Conservation (phyloP, 1,140 invertebrate genomes). For the Propsilocerus akamusi region DNA sequence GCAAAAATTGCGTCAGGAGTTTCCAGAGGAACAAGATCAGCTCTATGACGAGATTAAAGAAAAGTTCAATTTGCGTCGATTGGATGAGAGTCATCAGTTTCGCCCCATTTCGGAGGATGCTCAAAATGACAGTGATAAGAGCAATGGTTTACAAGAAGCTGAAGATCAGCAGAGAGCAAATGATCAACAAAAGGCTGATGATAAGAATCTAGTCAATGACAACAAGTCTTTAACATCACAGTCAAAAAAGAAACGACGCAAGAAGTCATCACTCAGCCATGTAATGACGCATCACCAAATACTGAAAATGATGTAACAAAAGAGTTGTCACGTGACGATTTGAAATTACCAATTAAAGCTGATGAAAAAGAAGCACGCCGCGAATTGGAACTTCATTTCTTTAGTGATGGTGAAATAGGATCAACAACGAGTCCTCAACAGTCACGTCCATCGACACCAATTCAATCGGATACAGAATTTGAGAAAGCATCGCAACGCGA, state of each 20-base stretch:
- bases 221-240: constrained; percentile 5
- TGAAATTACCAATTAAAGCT: constrained; percentile 9
- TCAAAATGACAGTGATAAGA: neutral
- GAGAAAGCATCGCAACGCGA: constrained; percentile 52
- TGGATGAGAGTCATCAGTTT: constrained; percentile 1
- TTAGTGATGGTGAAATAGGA: constrained; percentile 71
- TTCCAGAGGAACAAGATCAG: constrained; percentile 21
- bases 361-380: constrained; percentile 12
- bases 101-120: neutral
- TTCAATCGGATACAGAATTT: constrained; percentile 87
- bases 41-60: constrained; percentile 9
- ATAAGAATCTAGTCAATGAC: neutral
- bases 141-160: no score
- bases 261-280: constrained; percentile 31
- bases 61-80: neutral
- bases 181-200: constrained; percentile 1
- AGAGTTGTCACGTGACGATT: constrained; percentile 14
- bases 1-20: constrained; percentile 22
- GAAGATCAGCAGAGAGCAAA: neutral
- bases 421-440: constrained; percentile 13
- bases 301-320: constrained; percentile 10
- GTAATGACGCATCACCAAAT: constrained; percentile 8
- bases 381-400: constrained; percentile 64
- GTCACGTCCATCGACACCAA: constrained; percentile 57
- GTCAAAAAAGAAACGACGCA: constrained; percentile 53